Conservation (phyloP, 2,888 invertebrate species). For the Synergus itoensis region DNA sequence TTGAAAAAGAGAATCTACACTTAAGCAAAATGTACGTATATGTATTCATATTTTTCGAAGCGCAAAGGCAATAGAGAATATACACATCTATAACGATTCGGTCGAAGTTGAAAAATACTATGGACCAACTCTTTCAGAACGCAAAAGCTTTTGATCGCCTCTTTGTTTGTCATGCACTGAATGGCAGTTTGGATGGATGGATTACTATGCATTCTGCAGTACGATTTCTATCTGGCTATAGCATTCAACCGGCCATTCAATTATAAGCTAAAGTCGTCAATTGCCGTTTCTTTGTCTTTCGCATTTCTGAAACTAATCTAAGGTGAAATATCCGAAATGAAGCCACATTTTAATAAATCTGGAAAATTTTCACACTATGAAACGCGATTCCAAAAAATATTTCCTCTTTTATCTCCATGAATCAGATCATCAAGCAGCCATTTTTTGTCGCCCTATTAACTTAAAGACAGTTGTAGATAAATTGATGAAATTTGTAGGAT, state of each 20-base stretch:
- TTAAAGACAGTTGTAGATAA: too few relatives aligned
- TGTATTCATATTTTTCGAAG: constrained; percentile 48
- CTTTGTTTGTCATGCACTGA: constrained; percentile 67
- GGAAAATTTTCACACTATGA: not conserved
- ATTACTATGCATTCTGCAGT: constrained; percentile 57
- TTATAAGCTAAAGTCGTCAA: constrained; percentile 58
- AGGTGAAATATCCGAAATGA: not conserved
- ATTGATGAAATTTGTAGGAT: too few relatives aligned
- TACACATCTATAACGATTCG: constrained; percentile 46
- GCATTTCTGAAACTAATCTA: constrained; percentile 1
- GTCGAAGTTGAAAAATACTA: constrained; percentile 57
- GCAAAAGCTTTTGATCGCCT: constrained; percentile 65
- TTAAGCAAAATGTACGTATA: constrained; percentile 1
- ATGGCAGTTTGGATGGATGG: constrained; percentile 64
- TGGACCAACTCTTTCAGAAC: constrained; percentile 60
- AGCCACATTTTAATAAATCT: not conserved
- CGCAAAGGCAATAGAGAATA: constrained; percentile 44
- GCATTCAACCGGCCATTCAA: constrained; percentile 55
- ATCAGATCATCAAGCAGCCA: too few relatives aligned
- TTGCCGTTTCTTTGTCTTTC: constrained; percentile 51
- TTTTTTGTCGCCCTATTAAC: too few relatives aligned
- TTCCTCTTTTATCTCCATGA: too few relatives aligned
- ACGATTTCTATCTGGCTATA: constrained; percentile 51
- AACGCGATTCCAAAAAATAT: not conserved
- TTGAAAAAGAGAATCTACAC: not conserved